phyloP scores from a whole-genome alignment of 2,797 vertebrate species.

The Hemibagrus guttatus region DNA sequence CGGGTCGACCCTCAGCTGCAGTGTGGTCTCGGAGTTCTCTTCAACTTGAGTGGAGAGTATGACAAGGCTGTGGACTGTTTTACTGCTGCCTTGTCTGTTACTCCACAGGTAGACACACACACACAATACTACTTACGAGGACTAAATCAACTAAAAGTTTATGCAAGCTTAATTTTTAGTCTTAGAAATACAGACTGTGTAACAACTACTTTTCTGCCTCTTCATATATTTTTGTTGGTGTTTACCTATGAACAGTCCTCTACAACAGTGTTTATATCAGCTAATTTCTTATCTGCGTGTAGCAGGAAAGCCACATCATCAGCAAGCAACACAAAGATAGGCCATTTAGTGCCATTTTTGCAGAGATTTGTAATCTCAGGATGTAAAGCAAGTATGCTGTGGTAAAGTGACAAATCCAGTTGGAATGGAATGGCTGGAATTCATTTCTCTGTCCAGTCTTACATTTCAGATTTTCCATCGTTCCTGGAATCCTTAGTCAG shows the following conservation, averaged over 20 bases:
- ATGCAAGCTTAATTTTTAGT: background rate
- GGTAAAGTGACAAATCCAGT: background rate
- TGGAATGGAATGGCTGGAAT: too few species aligned
- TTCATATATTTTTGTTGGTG: background rate
- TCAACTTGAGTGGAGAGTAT: slow-evolving; percentile 96
- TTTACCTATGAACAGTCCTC: background rate
- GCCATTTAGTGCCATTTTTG: background rate
- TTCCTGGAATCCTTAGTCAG: background rate
- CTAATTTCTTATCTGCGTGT: background rate
- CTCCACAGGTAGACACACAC: slow-evolving; percentile 71
- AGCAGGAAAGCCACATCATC: background rate
- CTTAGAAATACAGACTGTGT: background rate
- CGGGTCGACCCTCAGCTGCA: slow-evolving; percentile 94
- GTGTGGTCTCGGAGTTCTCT: slow-evolving; percentile 95
- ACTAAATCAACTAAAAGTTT: background rate
- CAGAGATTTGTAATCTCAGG: background rate
- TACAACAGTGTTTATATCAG: background rate
- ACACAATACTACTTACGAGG: background rate
- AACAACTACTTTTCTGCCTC: background rate
- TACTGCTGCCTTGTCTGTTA: slow-evolving; percentile 82
- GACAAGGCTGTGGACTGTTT: slow-evolving; percentile 99
- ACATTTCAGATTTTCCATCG: background rate
- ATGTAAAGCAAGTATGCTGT: background rate
- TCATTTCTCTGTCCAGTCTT: background rate
- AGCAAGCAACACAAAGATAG: background rate